Conservation (phyloP, 2,113 vertebrate species). For the Glareola pratincola region DNA sequence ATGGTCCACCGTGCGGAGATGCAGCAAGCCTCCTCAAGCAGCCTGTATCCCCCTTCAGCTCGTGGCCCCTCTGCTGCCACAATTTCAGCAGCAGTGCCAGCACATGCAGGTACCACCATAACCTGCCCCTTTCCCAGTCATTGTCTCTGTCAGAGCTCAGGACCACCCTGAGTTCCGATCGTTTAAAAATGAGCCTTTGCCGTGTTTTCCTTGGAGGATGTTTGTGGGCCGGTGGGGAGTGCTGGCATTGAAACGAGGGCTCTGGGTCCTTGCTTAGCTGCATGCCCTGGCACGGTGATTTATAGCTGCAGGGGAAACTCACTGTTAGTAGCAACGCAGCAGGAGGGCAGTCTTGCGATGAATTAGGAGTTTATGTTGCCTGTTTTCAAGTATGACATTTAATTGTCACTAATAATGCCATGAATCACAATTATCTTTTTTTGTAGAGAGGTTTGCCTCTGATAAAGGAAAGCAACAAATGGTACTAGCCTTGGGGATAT, state of each 20-base stretch:
- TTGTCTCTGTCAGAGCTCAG: neutral
- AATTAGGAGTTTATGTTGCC: neutral
- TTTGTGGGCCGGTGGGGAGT: neutral
- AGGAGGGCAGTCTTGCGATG: neutral
- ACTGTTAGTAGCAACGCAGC: neutral
- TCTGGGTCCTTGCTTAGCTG: neutral
- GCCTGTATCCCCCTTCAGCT: rapidly evolving
- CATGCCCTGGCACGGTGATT: rapidly evolving
- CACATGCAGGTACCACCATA: rapidly evolving
- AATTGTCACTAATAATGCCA: neutral
- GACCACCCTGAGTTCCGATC: neutral
- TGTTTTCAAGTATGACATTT: neutral
- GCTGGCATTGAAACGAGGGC: neutral
- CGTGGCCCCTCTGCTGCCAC: neutral
- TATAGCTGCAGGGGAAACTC: neutral
- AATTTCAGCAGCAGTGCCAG: neutral
- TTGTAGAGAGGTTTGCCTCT: neutral
- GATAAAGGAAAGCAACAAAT: neutral
- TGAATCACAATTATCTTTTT: neutral
- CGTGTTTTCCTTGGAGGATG: neutral
- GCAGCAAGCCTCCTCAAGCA: neutral
- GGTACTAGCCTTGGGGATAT: neutral
- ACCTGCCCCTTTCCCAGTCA: neutral
- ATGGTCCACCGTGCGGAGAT: neutral
- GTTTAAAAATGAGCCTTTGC: neutral